Conservation (phyloP, 2,113 vertebrate genomes). For the Pelmatolapia mariae region DNA sequence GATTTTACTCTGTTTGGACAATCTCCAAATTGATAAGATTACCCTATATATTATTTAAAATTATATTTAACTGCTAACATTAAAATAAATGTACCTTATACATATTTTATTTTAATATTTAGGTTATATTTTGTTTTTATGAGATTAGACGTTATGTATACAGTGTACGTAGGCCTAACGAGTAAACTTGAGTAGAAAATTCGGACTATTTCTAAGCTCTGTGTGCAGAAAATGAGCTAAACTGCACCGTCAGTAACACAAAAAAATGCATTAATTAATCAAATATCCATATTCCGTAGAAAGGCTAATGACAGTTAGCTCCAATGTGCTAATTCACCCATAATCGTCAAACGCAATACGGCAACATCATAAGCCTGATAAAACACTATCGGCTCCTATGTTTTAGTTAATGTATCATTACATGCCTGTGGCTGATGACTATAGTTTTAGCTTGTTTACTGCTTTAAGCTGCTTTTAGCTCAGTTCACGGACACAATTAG, state of each 20-base stretch:
- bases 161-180: background rate
- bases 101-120: background rate
- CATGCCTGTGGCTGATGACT: background rate
- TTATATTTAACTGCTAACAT: background rate
- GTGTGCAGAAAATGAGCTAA: background rate
- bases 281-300: background rate
- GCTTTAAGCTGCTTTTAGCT: background rate
- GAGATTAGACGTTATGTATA: background rate
- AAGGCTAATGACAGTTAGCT: background rate
- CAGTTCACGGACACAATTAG: background rate
- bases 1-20: background rate
- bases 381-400: background rate
- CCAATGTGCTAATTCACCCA: background rate
- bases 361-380: background rate
- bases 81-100: background rate
- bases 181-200: background rate
- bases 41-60: background rate
- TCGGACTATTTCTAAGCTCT: no score
- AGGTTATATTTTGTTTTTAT: background rate
- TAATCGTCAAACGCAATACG: background rate
- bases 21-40: background rate
- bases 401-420: background rate
- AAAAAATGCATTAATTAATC: background rate
- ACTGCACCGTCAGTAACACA: background rate
- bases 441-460: background rate